Evolutionary conservation across 2,888 invertebrate species (phyloP), one percentile per base, ranked within the genome.

Genomic region (Stenodema calcarata): DNA sequence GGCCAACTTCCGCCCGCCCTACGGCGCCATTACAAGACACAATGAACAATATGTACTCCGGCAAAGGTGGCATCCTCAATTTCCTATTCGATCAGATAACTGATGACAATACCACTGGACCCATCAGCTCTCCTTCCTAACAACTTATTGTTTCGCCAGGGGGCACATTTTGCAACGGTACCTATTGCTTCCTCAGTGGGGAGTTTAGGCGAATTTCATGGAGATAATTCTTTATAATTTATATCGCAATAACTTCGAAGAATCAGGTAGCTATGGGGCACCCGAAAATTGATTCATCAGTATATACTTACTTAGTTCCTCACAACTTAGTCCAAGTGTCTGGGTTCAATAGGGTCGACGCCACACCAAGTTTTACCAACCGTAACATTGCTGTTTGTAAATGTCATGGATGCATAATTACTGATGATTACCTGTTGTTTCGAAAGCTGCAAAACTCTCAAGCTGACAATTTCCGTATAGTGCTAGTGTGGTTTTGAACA

Each of bases 31-130:
- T 83, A 44, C 70, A 73, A 69, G 73, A 83, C 69, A 83, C 83
- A 83, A 83, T 83, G 83, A 69, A 83, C 83, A 83, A 83, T 83
- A 83, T 83, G 83, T 83, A 83, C 70, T 83, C 83, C 70, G 44
- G 42, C 23, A 70, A 83, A 83, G 70, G 83, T 73, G 73, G 83
- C 70, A 83, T 83, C 83, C 83, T 83, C 83, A 70, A 83, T 83
- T 83, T 73, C 70, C 83, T 44, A 83, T 83, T 83, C 83, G 73
- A 83, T 83, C 83, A 70, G 83, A 83, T 83, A 83, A 62, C 16
- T 73, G 73, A 83, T 28, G 83, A 83, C 83, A 83, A 83, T 83
- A 83, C 83, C 28, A 16, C 73, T 80, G 50, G 80, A 80, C 80
- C 78, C 78, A 78, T 47, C 30, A 50, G 28, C 54, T 54, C 54